A percentile compares a stretch with the other conserved stretches of the same genome.
Evolutionary conservation across 2,888 invertebrate species (phyloP).

Genomic region (Aproaerema taeniolella): DNA sequence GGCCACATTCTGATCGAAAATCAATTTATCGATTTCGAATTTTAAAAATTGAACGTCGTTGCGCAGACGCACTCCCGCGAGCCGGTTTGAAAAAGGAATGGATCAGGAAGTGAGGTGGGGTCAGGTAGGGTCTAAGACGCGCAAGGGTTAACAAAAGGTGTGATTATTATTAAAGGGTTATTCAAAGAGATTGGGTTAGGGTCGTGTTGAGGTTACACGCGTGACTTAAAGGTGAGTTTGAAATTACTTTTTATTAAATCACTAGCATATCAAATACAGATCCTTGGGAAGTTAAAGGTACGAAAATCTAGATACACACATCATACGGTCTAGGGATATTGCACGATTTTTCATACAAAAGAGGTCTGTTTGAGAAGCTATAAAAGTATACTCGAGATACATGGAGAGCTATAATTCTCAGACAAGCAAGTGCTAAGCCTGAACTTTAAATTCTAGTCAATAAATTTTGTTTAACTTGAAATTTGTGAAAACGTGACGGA

Average conservation of each 20-base stretch:
- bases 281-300: too few relatives aligned
- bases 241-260: too few relatives aligned
- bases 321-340: too few relatives aligned
- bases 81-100: conserved; percentile 63
- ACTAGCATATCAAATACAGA: too few relatives aligned
- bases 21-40: conserved; percentile 7
- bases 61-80: conserved; percentile 67
- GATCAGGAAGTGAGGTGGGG: conserved; percentile 69
- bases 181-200: conserved; percentile 48
- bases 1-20: conserved; percentile 2
- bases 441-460: too few relatives aligned
- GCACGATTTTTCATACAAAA: conserved; percentile 7
- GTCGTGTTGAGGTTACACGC: conserved; percentile 57
- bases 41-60: conserved; percentile 35
- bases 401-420: too few relatives aligned
- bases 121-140: conserved; percentile 70
- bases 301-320: too few relatives aligned
- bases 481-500: too few relatives aligned
- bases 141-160: conserved; percentile 71
- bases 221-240: conserved; percentile 34
- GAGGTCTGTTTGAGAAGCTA: neutral
- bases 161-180: conserved; percentile 60
- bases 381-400: neutral
- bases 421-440: too few relatives aligned
- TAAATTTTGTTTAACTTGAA: too few relatives aligned